Evolutionary conservation across 2,888 invertebrate species (phyloP), one percentile per base, ranked within the genome.

Genomic region (Adela reaumurella): DNA sequence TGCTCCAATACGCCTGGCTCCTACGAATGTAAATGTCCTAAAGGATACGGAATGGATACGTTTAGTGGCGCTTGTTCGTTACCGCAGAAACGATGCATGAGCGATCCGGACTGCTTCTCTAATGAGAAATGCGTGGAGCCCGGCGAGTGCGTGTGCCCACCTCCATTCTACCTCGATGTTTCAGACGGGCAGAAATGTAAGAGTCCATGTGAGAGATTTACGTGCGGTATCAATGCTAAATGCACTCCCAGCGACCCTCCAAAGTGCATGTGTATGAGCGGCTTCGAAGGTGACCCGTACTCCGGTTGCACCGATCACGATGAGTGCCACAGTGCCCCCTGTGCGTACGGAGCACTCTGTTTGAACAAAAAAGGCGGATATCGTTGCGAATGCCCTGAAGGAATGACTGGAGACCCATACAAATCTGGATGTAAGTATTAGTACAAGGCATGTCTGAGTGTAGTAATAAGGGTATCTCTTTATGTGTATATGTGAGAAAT

Each of bases 61-160:
- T 87, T 89, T 65, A 86, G 89, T 50, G 91, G 90, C 1, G 82
- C 90, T 17, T 95, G 95, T 63, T 84, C 90, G 2, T 85, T 90
- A 10, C 89, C 90, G 51, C 92, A 91, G 64, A 88, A 91, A 55
- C 84, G 89, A 53, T 95, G 94, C 62, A 83, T 88, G 2, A 86
- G 84, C 54, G 92, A 94, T 62, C 84, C 84, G 49, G 94, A 94
- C 63, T 95, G 95, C 63, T 85, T 86, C 49, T 67, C 87, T 0
- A 94, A 95, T 63, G 94, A 95, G 69, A 90, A 91, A 68, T 95
- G 95, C 64, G 87, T 94, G 19, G 91, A 94, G 65, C 94, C 94
- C 1, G 94, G 94, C 1, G 89, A 92, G 69, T 95, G 95, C 62
- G 84, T 94, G 17, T 95, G 95, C 62, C 92, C 92, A 20, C 93